phyloP scores from a whole-genome alignment of 2,888 invertebrate species.

The Eugnorisma glareosa region DNA sequence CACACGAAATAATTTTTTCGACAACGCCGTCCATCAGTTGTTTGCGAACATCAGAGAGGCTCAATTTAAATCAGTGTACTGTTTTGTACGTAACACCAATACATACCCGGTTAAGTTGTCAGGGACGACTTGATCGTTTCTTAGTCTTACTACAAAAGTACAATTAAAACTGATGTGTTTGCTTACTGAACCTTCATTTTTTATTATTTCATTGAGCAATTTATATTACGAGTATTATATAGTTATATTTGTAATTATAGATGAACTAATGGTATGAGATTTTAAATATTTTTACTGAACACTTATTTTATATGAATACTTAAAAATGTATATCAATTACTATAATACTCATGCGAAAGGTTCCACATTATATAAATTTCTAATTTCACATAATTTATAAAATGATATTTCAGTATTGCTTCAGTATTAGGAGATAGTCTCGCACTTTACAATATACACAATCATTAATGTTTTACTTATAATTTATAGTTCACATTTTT shows the following conservation, averaged over 20 bases:
- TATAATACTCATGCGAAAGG: slow-evolving; percentile 57
- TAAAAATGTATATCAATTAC: slow-evolving; percentile 63
- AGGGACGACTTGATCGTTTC: background rate
- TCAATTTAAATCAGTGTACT: background rate
- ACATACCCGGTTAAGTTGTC: background rate
- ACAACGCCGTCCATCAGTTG: too few relatives aligned
- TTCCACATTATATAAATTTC: slow-evolving; percentile 66
- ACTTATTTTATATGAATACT: slow-evolving; percentile 41
- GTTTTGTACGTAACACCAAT: background rate
- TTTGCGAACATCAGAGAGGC: slow-evolving; percentile 5
- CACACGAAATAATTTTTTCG: background rate
- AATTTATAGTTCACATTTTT: slow-evolving; percentile 31
- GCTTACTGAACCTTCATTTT: slow-evolving; percentile 7
- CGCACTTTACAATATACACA: slow-evolving; percentile 65
- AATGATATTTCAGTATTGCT: slow-evolving; percentile 87
- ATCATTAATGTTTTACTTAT: slow-evolving; percentile 51
- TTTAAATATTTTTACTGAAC: slow-evolving; percentile 22
- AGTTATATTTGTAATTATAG: slow-evolving; percentile 30
- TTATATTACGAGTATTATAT: slow-evolving; percentile 46
- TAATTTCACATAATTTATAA: slow-evolving; percentile 75
- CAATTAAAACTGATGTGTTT: slow-evolving; percentile 8
- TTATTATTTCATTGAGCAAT: slow-evolving; percentile 66
- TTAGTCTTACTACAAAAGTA: background rate
- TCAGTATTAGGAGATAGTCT: slow-evolving; percentile 80
- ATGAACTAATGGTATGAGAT: slow-evolving; percentile 20